phyloP scores from a whole-genome alignment of 2,888 invertebrate species.

The Harpalus rubripes region DNA sequence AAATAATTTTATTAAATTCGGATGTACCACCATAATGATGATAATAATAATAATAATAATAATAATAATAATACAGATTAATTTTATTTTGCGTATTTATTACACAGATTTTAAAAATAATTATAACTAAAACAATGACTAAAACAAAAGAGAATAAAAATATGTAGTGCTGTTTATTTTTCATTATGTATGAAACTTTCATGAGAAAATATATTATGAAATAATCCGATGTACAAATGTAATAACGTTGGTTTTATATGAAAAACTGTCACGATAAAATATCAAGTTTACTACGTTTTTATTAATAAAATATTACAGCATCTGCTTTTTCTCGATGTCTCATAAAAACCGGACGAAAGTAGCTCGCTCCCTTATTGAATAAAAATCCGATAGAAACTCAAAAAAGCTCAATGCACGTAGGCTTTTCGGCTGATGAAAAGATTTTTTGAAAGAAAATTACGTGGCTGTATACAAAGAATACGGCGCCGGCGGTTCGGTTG shows the following conservation, averaged over 20 bases:
- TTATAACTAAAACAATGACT: no score
- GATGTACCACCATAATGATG: no score
- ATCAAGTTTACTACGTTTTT: slow-evolving; percentile 30
- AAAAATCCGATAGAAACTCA: slow-evolving; percentile 42
- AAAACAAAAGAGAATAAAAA: no score
- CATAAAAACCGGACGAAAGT: slow-evolving; percentile 42
- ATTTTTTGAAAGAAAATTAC: slow-evolving; percentile 42
- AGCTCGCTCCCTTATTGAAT: slow-evolving; percentile 30
- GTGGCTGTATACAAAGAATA: slow-evolving; percentile 38
- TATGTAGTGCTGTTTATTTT: not conserved
- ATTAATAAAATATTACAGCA: slow-evolving; percentile 48
- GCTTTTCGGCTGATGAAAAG: slow-evolving; percentile 36
- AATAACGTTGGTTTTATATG: slow-evolving; percentile 5
- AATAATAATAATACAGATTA: no score
- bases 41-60: no score
- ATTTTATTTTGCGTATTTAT: no score
- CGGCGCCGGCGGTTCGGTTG: slow-evolving; percentile 5
- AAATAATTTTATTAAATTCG: no score
- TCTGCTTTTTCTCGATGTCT: slow-evolving; percentile 31
- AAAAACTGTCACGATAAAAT: slow-evolving; percentile 32
- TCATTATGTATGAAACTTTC: slow-evolving; percentile 8
- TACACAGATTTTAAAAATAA: no score
- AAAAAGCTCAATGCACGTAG: slow-evolving; percentile 36
- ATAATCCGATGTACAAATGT: slow-evolving; percentile 9
- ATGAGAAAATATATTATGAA: slow-evolving; percentile 14